Conservation (phyloP, 2,888 invertebrate species). For the Pachliopta kotzebuea region DNA sequence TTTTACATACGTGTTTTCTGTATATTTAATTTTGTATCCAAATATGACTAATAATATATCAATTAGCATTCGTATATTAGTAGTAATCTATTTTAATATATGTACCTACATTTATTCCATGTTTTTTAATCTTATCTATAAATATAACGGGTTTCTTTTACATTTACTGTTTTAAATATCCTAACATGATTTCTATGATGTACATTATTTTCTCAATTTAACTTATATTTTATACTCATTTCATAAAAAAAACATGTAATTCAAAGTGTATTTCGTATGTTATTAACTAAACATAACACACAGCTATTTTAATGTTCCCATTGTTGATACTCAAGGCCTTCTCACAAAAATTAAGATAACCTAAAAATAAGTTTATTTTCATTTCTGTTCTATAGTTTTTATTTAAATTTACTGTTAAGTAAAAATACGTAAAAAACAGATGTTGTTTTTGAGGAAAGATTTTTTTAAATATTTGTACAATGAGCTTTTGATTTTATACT, state of each 20-base stretch:
- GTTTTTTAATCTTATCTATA: constrained; percentile 11
- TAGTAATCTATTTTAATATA: neutral
- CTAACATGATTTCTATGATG: neutral
- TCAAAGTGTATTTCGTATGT: too few relatives aligned
- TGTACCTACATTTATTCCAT: neutral
- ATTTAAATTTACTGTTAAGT: too few relatives aligned
- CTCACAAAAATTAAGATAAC: too few relatives aligned
- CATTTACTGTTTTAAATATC: neutral
- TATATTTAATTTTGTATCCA: constrained; percentile 12
- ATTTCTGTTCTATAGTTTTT: too few relatives aligned
- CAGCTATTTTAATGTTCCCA: too few relatives aligned
- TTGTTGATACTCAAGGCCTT: too few relatives aligned
- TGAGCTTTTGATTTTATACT: constrained; percentile 7
- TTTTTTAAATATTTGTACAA: constrained; percentile 1
- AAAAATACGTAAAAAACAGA: too few relatives aligned
- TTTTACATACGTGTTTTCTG: constrained; percentile 12
- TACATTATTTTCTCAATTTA: constrained; percentile 5
- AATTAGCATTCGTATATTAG: neutral
- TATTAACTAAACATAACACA: too few relatives aligned
- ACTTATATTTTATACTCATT: constrained; percentile 7
- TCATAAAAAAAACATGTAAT: neutral
- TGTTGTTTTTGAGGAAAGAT: too few relatives aligned
- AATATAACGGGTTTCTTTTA: constrained; percentile 25
- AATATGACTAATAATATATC: neutral
- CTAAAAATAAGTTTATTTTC: too few relatives aligned